Evolutionary conservation across 2,888 invertebrate species (phyloP).

Genomic region (Leptopilina drosophilae): DNA sequence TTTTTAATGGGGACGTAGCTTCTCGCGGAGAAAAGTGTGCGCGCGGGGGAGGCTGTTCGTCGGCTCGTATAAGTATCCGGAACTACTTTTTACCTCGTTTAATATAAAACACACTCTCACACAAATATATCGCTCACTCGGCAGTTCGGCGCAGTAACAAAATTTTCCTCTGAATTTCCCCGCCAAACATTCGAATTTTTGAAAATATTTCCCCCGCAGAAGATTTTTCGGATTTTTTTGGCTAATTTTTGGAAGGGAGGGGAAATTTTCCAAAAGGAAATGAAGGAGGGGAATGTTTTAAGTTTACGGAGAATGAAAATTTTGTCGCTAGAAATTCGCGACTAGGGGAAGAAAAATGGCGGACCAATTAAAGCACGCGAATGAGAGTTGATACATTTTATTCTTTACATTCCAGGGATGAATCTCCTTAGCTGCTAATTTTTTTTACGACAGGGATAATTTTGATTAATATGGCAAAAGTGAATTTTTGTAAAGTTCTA

Average conservation of each 20-base stretch:
- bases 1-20: constrained; percentile 67
- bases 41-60: constrained; percentile 47
- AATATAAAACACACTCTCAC: constrained; percentile 46
- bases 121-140: background rate
- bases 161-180: constrained; percentile 9
- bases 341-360: constrained; percentile 67
- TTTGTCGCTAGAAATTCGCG: background rate
- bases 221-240: too few relatives aligned
- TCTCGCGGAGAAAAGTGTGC: constrained; percentile 41
- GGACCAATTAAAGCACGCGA: constrained; percentile 67
- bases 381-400: constrained; percentile 65
- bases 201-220: too few relatives aligned
- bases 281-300: too few relatives aligned
- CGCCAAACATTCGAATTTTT: constrained; percentile 41
- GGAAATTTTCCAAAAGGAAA: too few relatives aligned
- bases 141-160: background rate
- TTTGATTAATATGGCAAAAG: too few relatives aligned
- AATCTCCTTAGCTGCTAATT: too few relatives aligned
- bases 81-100: constrained; percentile 50
- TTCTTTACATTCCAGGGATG: constrained; percentile 56
- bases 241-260: too few relatives aligned
- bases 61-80: constrained; percentile 52
- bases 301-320: too few relatives aligned
- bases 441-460: too few relatives aligned
- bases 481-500: too few relatives aligned